These are phyloP conservation scores for Lutjanus campechanus DNA, from an alignment of 2,797 vertebrate genomes.

Conservation along the genomic window DNA sequence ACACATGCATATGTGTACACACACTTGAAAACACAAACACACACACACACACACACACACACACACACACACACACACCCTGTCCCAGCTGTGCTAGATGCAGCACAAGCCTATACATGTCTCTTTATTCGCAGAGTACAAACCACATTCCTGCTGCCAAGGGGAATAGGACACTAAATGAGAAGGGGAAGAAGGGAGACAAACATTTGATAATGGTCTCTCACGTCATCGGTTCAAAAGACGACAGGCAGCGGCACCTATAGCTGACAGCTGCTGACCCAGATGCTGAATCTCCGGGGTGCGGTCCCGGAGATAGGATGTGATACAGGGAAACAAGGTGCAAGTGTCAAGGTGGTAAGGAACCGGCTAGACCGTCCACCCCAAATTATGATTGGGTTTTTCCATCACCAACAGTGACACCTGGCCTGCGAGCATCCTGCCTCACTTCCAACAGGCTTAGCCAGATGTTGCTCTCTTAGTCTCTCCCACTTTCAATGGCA, in stretches of 20 bases:
- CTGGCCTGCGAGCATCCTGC: constrained; percentile 77
- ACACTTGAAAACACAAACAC: constrained; percentile 17
- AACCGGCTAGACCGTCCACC: constrained; percentile 30
- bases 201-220: constrained; percentile 68
- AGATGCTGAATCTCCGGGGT: constrained; percentile 56
- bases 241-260: constrained; percentile 52
- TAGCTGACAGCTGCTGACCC: constrained; percentile 71
- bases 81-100: constrained; percentile 63
- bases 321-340: constrained; percentile 65
- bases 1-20: constrained; percentile 43
- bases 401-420: constrained; percentile 75
- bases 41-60: constrained; percentile 42
- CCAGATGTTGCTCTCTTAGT: constrained; percentile 79
- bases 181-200: constrained; percentile 63
- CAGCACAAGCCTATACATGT: constrained; percentile 71
- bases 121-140: constrained; percentile 52
- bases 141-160: constrained; percentile 69
- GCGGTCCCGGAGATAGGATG: constrained; percentile 56
- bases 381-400: constrained; percentile 64
- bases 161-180: constrained; percentile 61
- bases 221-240: constrained; percentile 62
- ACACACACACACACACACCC: constrained; percentile 42
- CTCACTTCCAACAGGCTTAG: constrained; percentile 65
- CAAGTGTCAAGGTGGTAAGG: constrained; percentile 63
- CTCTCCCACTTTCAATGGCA: constrained; percentile 53